phyloP scores from a whole-genome alignment of 2,888 invertebrate genomes.

The Amorpha juglandis region DNA sequence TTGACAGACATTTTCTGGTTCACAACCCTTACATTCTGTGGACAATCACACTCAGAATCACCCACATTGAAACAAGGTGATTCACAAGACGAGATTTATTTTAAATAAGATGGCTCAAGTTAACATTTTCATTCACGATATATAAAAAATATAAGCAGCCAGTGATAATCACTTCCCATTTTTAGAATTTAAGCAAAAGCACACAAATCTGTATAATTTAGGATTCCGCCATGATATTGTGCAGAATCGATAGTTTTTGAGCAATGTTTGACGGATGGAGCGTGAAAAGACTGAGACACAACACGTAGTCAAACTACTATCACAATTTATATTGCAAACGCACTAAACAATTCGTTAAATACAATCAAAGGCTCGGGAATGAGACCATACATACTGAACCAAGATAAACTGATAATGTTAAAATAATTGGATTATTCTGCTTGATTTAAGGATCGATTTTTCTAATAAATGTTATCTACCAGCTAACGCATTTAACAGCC shows the following conservation, averaged over 20 bases:
- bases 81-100: constrained; percentile 8
- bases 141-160: constrained; percentile 29
- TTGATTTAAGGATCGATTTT: no score
- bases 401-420: background rate
- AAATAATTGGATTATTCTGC: no score
- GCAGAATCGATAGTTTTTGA: constrained; percentile 41
- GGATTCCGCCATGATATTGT: constrained; percentile 33
- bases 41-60: constrained; percentile 16
- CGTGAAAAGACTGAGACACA: constrained; percentile 44
- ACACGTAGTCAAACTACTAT: constrained; percentile 25
- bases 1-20: constrained; percentile 1
- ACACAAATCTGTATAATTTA: constrained; percentile 43
- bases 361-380: background rate
- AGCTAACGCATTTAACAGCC: no score
- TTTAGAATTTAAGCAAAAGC: constrained; percentile 45
- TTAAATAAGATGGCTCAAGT: constrained; percentile 9
- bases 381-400: background rate
- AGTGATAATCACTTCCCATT: constrained; percentile 28
- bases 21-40: constrained; percentile 15
- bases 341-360: constrained; percentile 4
- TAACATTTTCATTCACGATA: constrained; percentile 12
- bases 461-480: no score
- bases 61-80: background rate
- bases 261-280: constrained; percentile 46
- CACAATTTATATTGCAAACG: constrained; percentile 18